phyloP scores from a whole-genome alignment of 2,888 invertebrate genomes.

The Galerucella nymphaeae region DNA sequence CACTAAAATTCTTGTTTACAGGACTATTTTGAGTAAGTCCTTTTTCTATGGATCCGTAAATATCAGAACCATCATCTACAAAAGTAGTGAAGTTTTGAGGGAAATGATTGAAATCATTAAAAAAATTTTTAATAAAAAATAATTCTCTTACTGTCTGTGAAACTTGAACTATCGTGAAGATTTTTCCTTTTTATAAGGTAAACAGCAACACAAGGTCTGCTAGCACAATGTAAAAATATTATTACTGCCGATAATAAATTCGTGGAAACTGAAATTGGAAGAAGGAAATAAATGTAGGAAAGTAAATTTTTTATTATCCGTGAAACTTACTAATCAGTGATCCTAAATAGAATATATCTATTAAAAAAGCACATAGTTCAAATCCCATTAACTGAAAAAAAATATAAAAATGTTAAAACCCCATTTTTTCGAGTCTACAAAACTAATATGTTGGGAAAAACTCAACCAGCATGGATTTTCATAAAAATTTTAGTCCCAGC shows the following conservation, averaged over 20 bases:
- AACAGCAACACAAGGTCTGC: background rate
- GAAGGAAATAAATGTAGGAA: background rate
- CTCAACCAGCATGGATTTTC: no score
- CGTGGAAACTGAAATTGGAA: background rate
- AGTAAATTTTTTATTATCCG: background rate
- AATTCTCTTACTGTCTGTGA: background rate
- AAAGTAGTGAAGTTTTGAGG: background rate
- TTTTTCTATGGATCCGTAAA: background rate
- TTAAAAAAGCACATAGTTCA: slow-evolving; percentile 3
- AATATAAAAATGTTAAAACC: background rate
- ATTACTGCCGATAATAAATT: background rate
- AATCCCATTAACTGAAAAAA: slow-evolving; percentile 1
- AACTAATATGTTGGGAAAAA: no score
- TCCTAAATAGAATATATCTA: slow-evolving; percentile 2
- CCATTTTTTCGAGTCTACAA: no score
- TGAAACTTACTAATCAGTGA: background rate
- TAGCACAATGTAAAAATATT: background rate
- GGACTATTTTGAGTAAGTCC: background rate
- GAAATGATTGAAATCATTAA: no score
- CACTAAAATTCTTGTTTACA: background rate
- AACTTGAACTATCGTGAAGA: background rate
- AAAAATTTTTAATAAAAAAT: no score
- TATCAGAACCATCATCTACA: background rate
- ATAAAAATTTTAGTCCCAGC: no score
- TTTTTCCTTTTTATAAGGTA: background rate